Evolutionary conservation across 53 echinoderm and acorn worm genomes (phyloP).

Genomic region (Mesocentrotus franciscanus): DNA sequence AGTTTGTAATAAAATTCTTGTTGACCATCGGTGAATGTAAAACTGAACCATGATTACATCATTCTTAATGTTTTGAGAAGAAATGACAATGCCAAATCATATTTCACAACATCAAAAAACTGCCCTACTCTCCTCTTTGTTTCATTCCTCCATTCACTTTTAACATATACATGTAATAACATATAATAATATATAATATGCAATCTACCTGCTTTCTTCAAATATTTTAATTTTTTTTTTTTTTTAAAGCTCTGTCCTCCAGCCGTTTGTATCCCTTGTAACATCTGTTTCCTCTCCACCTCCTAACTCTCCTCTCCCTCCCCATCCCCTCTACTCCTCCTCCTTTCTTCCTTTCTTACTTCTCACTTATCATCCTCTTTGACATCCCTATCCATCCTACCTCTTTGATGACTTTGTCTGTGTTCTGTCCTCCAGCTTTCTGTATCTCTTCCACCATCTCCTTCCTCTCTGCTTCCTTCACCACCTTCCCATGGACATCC

Average conservation of each 20-base stretch:
- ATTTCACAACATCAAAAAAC: background rate
- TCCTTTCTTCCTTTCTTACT: background rate
- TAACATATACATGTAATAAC: too few species aligned
- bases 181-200: background rate
- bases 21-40: background rate
- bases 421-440: conserved; percentile 81
- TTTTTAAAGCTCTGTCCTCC: conserved; percentile 83
- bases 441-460: conserved; percentile 93
- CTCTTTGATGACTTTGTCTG: conserved; percentile 89
- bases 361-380: background rate
- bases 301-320: conserved; percentile 84
- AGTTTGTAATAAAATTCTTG: background rate
- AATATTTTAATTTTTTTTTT: background rate
- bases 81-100: too few species aligned
- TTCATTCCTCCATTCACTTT: background rate
- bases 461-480: conserved; percentile 86
- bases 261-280: conserved; percentile 79
- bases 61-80: too few species aligned
- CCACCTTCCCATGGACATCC: conserved; percentile 81
- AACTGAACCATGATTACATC: background rate
- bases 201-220: background rate
- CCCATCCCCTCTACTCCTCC: background rate
- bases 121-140: background rate
- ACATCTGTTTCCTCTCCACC: conserved; percentile 73
- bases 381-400: conserved; percentile 61